phyloP scores from a whole-genome alignment of 92 coral and sea anemone species.

The Palythoa grandiflora region DNA sequence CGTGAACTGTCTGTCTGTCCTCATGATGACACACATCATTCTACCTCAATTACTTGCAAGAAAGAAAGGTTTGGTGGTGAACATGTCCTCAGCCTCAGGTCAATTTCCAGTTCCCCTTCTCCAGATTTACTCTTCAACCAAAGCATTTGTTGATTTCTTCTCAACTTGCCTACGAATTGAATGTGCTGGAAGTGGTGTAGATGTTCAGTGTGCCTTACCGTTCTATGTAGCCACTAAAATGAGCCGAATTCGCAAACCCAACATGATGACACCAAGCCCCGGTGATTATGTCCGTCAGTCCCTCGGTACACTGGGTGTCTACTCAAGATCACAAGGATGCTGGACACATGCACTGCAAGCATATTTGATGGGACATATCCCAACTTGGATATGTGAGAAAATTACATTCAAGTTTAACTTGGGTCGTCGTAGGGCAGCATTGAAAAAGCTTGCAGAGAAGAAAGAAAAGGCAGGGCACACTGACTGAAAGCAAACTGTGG shows the following conservation, averaged over 20 bases:
- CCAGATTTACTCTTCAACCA: slow-evolving; percentile 79
- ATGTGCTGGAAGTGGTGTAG: slow-evolving; percentile 76
- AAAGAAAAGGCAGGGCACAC: slow-evolving; percentile 44
- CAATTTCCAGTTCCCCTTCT: slow-evolving; percentile 72
- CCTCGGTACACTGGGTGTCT: slow-evolving; percentile 82
- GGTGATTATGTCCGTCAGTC: slow-evolving; percentile 79
- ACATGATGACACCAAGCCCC: slow-evolving; percentile 70
- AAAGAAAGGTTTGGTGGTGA: slow-evolving; percentile 79
- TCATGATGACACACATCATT: slow-evolving; percentile 84
- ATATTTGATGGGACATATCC: slow-evolving; percentile 60
- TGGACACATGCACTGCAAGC: slow-evolving; percentile 92
- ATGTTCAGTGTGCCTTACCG: slow-evolving; percentile 80
- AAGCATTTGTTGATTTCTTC: slow-evolving; percentile 87
- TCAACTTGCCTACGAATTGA: slow-evolving; percentile 79
- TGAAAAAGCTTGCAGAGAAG: slow-evolving; percentile 75
- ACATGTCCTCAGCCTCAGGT: slow-evolving; percentile 85
- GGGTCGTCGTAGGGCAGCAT: slow-evolving; percentile 77
- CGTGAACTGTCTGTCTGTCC: slow-evolving; percentile 81
- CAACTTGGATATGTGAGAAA: slow-evolving; percentile 64
- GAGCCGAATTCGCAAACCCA: slow-evolving; percentile 73
- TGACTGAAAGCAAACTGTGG: slow-evolving; percentile 1
- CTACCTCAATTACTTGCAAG: slow-evolving; percentile 89
- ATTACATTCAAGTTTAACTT: slow-evolving; percentile 69
- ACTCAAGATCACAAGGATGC: slow-evolving; percentile 77
- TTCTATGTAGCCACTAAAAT: slow-evolving; percentile 87